Evolutionary conservation across 2,888 invertebrate species (phyloP).

Genomic region (Cantharis rustica): DNA sequence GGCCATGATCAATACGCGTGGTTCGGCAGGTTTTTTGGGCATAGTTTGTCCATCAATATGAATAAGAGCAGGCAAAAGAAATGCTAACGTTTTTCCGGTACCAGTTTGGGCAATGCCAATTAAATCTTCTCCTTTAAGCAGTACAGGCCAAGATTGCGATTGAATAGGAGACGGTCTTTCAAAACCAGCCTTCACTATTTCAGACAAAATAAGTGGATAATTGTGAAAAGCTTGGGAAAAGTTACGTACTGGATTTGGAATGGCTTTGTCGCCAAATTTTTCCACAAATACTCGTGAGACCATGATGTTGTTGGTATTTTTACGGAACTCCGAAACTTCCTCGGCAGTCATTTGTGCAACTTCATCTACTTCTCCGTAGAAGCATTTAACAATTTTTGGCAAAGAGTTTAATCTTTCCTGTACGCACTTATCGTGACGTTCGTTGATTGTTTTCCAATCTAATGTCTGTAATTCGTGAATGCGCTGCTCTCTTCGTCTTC

Average conservation of each 20-base stretch:
- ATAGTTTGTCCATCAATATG: constrained; percentile 86
- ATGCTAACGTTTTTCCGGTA: constrained; percentile 93
- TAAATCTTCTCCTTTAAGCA: constrained; percentile 87
- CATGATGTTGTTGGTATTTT: constrained; percentile 72
- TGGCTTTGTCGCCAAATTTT: constrained; percentile 48
- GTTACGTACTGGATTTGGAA: constrained; percentile 78
- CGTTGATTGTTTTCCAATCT: constrained; percentile 59
- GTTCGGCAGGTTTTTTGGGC: constrained; percentile 78
- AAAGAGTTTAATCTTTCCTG: constrained; percentile 67
- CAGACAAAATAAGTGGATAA: constrained; percentile 82
- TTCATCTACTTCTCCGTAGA: constrained; percentile 78
- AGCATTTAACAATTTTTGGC: constrained; percentile 75
- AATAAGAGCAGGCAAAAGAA: constrained; percentile 88
- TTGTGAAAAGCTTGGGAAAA: constrained; percentile 83
- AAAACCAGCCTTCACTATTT: constrained; percentile 83
- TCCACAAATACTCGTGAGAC: constrained; percentile 70
- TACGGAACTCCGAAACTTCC: constrained; percentile 68
- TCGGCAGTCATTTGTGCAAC: constrained; percentile 68
- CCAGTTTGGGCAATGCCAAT: constrained; percentile 97
- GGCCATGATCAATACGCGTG: constrained; percentile 86
- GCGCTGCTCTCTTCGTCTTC: neutral
- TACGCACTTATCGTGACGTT: neutral
- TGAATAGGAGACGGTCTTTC: constrained; percentile 88
- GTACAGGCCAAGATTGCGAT: constrained; percentile 92
- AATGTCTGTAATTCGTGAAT: constrained; percentile 47